Evolutionary conservation across 2,113 vertebrate species (phyloP).

Genomic region (Sturnus vulgaris): DNA sequence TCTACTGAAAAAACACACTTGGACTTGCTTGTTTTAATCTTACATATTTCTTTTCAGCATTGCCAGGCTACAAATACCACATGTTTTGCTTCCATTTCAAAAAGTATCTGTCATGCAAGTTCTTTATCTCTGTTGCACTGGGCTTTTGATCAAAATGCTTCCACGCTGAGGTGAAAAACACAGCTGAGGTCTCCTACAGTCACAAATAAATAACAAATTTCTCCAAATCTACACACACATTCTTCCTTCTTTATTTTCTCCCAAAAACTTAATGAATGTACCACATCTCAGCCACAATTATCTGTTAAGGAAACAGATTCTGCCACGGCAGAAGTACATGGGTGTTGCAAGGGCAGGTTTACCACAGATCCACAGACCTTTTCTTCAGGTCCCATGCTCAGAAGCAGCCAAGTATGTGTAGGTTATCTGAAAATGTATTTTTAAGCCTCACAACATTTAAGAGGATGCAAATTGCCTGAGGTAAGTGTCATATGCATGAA

Average conservation of each 20-base stretch:
- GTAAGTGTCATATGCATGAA: background rate
- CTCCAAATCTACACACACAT: background rate
- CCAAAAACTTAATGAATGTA: background rate
- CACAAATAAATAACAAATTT: background rate
- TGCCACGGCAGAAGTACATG: background rate
- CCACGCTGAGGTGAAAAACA: background rate
- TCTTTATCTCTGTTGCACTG: conserved; percentile 34
- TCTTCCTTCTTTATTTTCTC: background rate
- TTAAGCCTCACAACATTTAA: background rate
- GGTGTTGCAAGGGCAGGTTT: background rate
- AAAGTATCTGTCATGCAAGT: background rate
- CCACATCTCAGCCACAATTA: background rate
- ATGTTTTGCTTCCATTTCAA: conserved; percentile 41
- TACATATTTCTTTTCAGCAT: conserved; percentile 24
- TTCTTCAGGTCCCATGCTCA: background rate
- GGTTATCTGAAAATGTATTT: background rate
- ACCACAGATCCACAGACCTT: background rate
- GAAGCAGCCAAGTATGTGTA: background rate
- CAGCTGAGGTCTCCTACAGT: background rate
- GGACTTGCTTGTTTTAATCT: background rate
- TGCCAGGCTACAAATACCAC: background rate
- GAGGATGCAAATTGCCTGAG: background rate
- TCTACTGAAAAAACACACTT: background rate
- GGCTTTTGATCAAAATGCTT: conserved; percentile 39
- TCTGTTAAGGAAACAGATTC: background rate